These are phyloP conservation scores for Drosophila insularis DNA, from an alignment of 1,140 invertebrate species.

Conservation along the genomic window DNA sequence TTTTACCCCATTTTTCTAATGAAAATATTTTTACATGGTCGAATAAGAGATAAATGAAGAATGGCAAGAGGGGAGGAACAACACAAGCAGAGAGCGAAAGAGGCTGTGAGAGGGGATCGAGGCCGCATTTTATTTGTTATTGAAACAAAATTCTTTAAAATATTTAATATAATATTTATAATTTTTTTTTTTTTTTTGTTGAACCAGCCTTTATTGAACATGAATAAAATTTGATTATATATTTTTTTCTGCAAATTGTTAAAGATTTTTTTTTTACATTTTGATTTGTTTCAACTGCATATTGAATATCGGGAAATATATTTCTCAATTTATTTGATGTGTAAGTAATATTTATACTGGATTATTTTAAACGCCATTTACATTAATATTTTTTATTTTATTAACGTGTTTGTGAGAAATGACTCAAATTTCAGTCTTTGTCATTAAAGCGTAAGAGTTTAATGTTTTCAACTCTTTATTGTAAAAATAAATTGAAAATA, in stretches of 20 bases:
- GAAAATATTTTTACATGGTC: conserved; percentile 44
- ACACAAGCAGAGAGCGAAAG: no score
- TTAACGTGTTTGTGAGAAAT: no score
- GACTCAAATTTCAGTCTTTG: no score
- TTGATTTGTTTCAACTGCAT: neutral
- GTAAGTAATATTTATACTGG: neutral
- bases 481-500: no score
- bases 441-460: no score
- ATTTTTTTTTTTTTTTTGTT: neutral
- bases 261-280: neutral
- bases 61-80: no score
- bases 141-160: neutral
- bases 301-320: neutral
- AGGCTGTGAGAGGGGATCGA: neutral
- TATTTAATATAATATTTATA: neutral
- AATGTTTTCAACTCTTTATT: no score
- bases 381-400: no score
- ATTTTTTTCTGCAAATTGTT: neutral
- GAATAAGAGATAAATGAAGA: conserved; percentile 17
- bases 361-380: neutral
- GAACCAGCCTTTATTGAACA: neutral
- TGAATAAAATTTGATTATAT: neutral
- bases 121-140: neutral
- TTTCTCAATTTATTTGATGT: neutral
- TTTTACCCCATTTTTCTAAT: conserved; percentile 35